A percentile compares a stretch with the other conserved stretches of the same genome.
Conservation (phyloP, 2,113 vertebrate genomes). For the Dolichotis patagonum region DNA sequence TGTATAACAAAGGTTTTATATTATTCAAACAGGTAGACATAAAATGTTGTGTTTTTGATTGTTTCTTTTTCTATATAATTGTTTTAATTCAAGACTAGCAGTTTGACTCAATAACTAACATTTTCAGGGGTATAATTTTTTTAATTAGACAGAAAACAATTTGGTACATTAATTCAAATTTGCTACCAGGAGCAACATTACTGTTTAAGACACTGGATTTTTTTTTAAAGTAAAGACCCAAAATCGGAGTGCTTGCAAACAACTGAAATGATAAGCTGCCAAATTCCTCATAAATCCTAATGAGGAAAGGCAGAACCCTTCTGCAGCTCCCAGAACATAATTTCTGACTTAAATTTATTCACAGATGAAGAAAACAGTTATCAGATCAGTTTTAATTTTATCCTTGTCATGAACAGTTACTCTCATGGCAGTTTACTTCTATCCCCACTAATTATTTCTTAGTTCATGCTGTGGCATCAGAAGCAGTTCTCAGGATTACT, state of each 20-base stretch:
- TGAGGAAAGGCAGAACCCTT: neutral
- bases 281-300: neutral
- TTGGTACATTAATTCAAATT: neutral
- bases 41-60: neutral
- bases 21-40: neutral
- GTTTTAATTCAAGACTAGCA: neutral
- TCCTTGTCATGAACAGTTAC: slow-evolving; percentile 27
- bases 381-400: slow-evolving; percentile 59
- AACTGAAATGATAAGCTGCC: neutral
- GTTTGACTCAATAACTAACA: neutral
- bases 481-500: slow-evolving; percentile 68
- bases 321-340: neutral
- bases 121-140: neutral
- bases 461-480: slow-evolving; percentile 66
- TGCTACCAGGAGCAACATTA: neutral
- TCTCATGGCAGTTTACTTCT: slow-evolving; percentile 62
- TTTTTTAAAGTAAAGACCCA: neutral
- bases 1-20: slow-evolving; percentile 21
- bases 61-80: neutral
- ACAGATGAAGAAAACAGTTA: slow-evolving; percentile 40
- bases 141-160: neutral
- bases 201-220: neutral
- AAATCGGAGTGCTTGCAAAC: neutral
- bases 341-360: slow-evolving; percentile 12
- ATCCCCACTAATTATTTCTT: slow-evolving; percentile 49